Evolutionary conservation across 2,888 invertebrate genomes (phyloP).

Genomic region (Agrilus mali): DNA sequence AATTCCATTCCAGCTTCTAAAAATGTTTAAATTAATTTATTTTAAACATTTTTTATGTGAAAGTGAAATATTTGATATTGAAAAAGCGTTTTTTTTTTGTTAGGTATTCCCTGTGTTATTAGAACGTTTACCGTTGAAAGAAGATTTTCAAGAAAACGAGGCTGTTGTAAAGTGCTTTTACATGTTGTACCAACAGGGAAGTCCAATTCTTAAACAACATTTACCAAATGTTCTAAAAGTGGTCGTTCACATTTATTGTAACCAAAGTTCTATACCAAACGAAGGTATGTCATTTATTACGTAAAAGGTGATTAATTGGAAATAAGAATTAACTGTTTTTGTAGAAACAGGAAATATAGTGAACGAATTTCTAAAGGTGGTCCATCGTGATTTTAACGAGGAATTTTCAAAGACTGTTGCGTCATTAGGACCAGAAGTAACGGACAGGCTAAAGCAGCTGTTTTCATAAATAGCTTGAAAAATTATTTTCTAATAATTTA

Average conservation of each 20-base stretch:
- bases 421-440: conserved; percentile 31
- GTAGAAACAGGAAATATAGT: conserved; percentile 38
- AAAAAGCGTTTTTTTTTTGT: conserved; percentile 12
- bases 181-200: conserved; percentile 48
- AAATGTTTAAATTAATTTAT: no score
- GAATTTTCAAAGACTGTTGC: conserved; percentile 39
- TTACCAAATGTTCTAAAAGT: conserved; percentile 42
- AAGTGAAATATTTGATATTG: neutral
- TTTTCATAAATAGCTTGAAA: conserved; percentile 11
- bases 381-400: conserved; percentile 43
- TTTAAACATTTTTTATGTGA: neutral
- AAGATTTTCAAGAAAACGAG: conserved; percentile 62
- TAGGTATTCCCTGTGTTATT: conserved; percentile 60
- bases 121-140: conserved; percentile 55
- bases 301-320: conserved; percentile 14
- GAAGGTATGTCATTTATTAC: conserved; percentile 32
- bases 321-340: conserved; percentile 15
- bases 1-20: no score
- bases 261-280: conserved; percentile 38
- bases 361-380: conserved; percentile 40
- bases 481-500: neutral
- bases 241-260: conserved; percentile 41
- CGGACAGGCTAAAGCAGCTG: conserved; percentile 23
- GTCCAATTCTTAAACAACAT: conserved; percentile 39
- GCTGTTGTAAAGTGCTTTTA: conserved; percentile 54